phyloP scores from a whole-genome alignment of 2,113 vertebrate genomes.

The Ia io region DNA sequence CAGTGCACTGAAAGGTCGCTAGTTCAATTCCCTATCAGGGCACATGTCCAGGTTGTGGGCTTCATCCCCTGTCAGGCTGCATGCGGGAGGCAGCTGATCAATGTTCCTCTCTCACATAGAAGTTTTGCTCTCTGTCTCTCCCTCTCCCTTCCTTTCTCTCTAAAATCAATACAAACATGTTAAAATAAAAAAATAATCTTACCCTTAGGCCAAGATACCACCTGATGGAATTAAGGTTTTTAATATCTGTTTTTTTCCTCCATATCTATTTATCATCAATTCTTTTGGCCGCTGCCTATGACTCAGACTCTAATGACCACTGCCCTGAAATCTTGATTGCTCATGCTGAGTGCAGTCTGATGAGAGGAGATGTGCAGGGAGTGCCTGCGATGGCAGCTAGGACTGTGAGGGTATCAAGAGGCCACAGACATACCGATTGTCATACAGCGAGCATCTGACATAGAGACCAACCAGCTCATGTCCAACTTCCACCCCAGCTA shows the following conservation, averaged over 20 bases:
- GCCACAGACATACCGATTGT: constrained; percentile 86
- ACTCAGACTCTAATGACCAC: background rate
- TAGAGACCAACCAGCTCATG: constrained; percentile 93
- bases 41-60: no score
- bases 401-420: constrained; percentile 73
- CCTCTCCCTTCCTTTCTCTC: no score
- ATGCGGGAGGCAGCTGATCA: no score
- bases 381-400: constrained; percentile 40
- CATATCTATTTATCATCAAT: background rate
- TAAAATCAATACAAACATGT: no score
- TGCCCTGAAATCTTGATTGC: background rate
- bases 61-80: no score
- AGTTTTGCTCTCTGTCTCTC: no score
- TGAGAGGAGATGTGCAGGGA: background rate
- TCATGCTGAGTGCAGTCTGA: background rate
- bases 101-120: no score
- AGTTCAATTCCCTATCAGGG: no score
- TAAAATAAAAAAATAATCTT: background rate
- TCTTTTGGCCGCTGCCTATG: background rate
- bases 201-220: background rate
- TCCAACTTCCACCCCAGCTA: constrained; percentile 92
- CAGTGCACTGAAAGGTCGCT: no score
- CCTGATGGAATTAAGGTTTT: background rate
- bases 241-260: no score
- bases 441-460: constrained; percentile 91